Evolutionary conservation across 2,797 vertebrate genomes (phyloP).

Genomic region (Triplophysa bombifrons): DNA sequence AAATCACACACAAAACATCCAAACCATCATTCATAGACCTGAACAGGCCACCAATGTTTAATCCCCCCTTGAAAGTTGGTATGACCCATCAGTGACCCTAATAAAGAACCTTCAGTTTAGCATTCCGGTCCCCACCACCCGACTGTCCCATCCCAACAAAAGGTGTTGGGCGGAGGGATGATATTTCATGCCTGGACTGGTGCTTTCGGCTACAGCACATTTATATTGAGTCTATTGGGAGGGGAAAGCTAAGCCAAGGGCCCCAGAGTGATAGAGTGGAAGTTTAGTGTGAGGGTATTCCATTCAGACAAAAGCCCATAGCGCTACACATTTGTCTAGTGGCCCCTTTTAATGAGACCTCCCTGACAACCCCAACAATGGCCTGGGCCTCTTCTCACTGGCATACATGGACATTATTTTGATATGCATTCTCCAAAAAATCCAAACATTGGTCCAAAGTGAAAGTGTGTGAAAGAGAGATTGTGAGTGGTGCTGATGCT

Average conservation of each 20-base stretch:
- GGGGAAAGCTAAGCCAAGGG: conserved; percentile 22
- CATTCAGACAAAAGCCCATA: conserved; percentile 35
- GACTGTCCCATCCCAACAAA: conserved; percentile 35
- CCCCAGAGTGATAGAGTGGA: conserved; percentile 40
- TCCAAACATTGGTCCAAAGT: not conserved
- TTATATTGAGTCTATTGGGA: conserved; percentile 41
- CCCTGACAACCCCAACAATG: conserved; percentile 51
- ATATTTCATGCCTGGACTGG: conserved; percentile 37
- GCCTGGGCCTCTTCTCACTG: conserved; percentile 37
- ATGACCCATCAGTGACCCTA: conserved; percentile 47
- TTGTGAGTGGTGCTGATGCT: not conserved
- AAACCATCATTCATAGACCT: conserved; percentile 5
- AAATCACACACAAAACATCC: conserved; percentile 1
- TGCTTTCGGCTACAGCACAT: conserved; percentile 33
- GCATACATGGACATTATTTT: conserved; percentile 46
- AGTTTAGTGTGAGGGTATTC: conserved; percentile 45
- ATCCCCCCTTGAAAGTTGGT: conserved; percentile 14
- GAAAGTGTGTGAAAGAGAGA: not conserved
- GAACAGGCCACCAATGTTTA: conserved; percentile 15
- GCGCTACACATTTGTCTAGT: conserved; percentile 37
- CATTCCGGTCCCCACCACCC: conserved; percentile 17
- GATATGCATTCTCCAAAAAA: conserved; percentile 32
- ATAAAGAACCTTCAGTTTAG: conserved; percentile 33
- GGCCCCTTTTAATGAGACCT: conserved; percentile 48
- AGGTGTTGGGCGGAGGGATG: conserved; percentile 18